These are phyloP conservation scores for Holothuria leucospilota DNA, from an alignment of 53 echinoderm and acorn worm genomes.

Conservation along the genomic window DNA sequence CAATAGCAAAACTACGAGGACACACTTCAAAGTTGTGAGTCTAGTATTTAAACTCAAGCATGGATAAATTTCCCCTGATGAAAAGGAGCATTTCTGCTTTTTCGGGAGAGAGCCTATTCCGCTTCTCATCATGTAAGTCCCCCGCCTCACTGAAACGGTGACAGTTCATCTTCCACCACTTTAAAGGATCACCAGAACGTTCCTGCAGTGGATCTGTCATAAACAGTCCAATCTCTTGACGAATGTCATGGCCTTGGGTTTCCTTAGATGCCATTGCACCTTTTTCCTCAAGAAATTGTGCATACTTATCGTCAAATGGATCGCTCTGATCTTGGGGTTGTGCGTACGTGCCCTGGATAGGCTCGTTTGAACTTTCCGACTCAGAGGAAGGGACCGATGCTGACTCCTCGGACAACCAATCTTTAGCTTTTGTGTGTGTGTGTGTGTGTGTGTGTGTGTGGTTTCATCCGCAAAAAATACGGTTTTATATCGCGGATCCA, in stretches of 20 bases:
- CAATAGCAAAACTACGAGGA: neutral
- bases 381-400: neutral
- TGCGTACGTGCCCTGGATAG: neutral
- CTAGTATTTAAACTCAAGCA: constrained; percentile 30
- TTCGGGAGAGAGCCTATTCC: constrained; percentile 1
- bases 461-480: neutral
- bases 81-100: constrained; percentile 51
- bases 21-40: neutral
- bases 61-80: constrained; percentile 10
- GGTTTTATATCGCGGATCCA: constrained; percentile 8
- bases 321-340: neutral
- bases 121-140: constrained; percentile 33
- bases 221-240: neutral
- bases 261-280: neutral
- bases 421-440: neutral
- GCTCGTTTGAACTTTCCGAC: neutral
- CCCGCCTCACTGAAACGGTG: constrained; percentile 38
- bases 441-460: no score
- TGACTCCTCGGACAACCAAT: neutral
- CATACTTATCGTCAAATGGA: neutral
- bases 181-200: neutral
- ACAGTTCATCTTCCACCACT: neutral
- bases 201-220: neutral
- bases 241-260: neutral
- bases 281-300: constrained; percentile 13